Evolutionary conservation across 2,797 vertebrate genomes (phyloP).

Genomic region (Coluber constrictor): DNA sequence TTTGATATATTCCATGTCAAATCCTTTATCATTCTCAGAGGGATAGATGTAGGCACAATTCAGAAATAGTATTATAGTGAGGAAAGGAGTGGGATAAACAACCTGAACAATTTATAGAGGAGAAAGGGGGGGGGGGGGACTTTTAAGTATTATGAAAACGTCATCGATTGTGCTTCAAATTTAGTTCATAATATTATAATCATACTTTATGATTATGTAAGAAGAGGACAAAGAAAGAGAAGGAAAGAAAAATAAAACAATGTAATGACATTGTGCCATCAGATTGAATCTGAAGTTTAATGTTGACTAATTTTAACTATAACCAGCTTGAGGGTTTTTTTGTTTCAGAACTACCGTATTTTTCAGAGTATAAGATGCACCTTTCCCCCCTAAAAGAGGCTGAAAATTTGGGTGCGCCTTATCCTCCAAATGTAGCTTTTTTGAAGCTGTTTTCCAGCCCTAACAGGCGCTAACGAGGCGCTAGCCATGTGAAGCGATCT

Average conservation of each 20-base stretch:
- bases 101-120: background rate
- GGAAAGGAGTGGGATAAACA: background rate
- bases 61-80: background rate
- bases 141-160: background rate
- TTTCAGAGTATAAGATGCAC: too few species aligned
- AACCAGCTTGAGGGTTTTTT: background rate
- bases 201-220: background rate
- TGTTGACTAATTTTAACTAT: background rate
- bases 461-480: too few species aligned
- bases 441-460: too few species aligned
- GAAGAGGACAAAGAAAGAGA: background rate
- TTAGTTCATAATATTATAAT: background rate
- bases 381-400: too few species aligned
- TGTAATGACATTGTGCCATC: background rate
- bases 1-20: background rate
- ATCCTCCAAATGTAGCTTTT: too few species aligned
- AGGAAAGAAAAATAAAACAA: background rate
- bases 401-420: too few species aligned
- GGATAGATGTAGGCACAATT: background rate
- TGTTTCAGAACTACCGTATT: background rate
- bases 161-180: background rate
- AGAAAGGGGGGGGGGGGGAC: background rate
- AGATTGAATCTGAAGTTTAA: background rate
- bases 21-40: background rate
- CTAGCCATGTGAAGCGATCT: too few species aligned